Evolutionary conservation across 1,140 invertebrate genomes (phyloP).

Genomic region (Leptinotarsa undecemlineata): DNA sequence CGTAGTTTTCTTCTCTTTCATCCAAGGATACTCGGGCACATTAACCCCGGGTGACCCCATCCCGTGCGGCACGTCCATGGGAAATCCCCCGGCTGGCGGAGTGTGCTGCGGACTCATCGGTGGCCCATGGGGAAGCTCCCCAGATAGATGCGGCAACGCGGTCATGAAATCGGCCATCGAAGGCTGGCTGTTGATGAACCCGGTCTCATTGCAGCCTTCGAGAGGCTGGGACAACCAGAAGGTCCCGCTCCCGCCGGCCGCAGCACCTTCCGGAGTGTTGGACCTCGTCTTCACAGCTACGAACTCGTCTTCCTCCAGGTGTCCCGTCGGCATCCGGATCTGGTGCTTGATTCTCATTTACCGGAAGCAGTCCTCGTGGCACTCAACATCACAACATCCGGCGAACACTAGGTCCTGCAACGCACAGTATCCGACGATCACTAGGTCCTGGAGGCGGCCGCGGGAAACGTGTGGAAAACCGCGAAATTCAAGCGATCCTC

Average conservation of each 20-base stretch:
- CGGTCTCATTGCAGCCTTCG: constrained; percentile 68
- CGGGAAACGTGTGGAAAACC: constrained; percentile 20
- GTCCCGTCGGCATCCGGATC: constrained; percentile 54
- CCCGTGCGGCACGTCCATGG: constrained; percentile 69
- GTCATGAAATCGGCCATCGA: constrained; percentile 93
- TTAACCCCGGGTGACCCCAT: constrained; percentile 69
- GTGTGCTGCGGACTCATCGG: constrained; percentile 61
- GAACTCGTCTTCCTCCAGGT: constrained; percentile 55
- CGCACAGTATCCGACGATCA: neutral
- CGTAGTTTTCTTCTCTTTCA: constrained; percentile 96
- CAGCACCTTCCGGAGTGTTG: constrained; percentile 51
- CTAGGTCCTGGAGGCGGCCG: constrained; percentile 11
- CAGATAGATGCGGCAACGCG: constrained; percentile 72
- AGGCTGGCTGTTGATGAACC: constrained; percentile 90
- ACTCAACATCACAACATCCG: constrained; percentile 28
- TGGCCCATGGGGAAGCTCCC: constrained; percentile 57
- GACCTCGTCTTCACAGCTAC: constrained; percentile 55
- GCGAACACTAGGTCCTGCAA: constrained; percentile 3
- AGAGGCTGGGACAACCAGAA: constrained; percentile 52
- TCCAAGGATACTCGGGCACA: constrained; percentile 93
- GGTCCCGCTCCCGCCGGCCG: constrained; percentile 48
- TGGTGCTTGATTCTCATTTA: constrained; percentile 52
- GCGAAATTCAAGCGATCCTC: constrained; percentile 43
- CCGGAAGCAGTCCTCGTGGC: constrained; percentile 20
- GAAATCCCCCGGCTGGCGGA: constrained; percentile 59